phyloP scores from a whole-genome alignment of 2,113 vertebrate genomes.

The Trochalopteron elliotii region DNA sequence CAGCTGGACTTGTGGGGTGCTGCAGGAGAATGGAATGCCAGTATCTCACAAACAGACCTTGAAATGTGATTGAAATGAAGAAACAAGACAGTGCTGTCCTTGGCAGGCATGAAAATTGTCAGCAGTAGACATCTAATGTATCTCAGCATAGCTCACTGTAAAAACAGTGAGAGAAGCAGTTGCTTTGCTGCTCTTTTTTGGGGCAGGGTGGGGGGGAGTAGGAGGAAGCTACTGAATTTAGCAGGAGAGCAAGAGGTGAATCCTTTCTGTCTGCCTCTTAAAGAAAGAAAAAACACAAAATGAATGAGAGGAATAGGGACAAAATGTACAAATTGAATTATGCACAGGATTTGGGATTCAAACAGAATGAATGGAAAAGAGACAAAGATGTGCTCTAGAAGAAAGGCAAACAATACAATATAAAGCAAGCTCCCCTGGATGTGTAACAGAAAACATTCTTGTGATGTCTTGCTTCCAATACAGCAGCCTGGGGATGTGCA shows the following conservation, averaged over 20 bases:
- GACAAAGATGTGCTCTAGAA: neutral
- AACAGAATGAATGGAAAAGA: neutral
- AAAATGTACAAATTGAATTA: neutral
- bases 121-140: neutral
- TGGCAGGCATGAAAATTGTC: neutral
- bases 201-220: neutral
- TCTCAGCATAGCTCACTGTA: neutral
- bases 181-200: conserved; percentile 34
- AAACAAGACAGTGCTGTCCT: neutral
- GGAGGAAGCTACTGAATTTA: conserved; percentile 2
- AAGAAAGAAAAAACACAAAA: neutral
- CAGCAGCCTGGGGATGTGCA: neutral
- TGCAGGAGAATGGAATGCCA: neutral
- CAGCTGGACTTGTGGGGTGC: neutral
- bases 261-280: neutral
- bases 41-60: neutral
- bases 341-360: neutral
- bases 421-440: neutral
- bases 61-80: neutral
- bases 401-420: neutral
- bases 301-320: neutral
- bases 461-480: fast-evolving
- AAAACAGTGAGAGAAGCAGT: neutral
- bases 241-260: neutral
- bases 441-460: neutral